Base-by-base conservation (phyloP, 2,797 vertebrate genomes). In the Peromyscus attwateri region DNA sequence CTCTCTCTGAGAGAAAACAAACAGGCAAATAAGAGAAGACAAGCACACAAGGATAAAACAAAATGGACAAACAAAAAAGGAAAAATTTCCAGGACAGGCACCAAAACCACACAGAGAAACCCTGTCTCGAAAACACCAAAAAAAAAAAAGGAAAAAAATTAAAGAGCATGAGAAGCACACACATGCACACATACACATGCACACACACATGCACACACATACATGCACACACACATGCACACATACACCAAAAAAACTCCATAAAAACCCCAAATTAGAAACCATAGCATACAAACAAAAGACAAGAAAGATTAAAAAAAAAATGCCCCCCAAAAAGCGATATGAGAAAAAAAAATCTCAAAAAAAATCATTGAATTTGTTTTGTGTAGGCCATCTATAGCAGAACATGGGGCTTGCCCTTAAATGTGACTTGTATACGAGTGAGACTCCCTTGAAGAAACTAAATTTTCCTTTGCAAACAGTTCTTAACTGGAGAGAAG, bases 191-290 rank as follows among this genome's bases (percentile, higher is more conserved):
- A 49, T 11, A 49, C 49, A 49, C 12, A 49, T 49, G 11, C 49
- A 49, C 49, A 52, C 29, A 75, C 6, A 43, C 23, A 52, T 49
- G 49, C 49, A 52, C 49, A 55, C 52, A 55, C 52, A 49, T 2
- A 11, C 49, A 55, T 16, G 14, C 52, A 16, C 52, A 52, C 52
- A 52, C 13, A 13, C 13, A 14, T 3, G 13, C 13, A 14, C 52
- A 14, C 13, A 11, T 1, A 49, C 49, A 40, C 40, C 6, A 3
- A 34, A 62, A 37, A 62, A 2, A 8, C 5, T 0, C 1, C 8
- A 14, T 1, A 27, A 52, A 49, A 60, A 9, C 7, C 8, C 37
- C 16, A 46, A 46, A 34, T 21, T 34, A 40, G 43, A 66, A 66
- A 84, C 37, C 40, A 84, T 66, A 46, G 16, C 27, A 46, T 43